Conservation (phyloP, 2,888 invertebrate species). For the Diplazon laetatorius region DNA sequence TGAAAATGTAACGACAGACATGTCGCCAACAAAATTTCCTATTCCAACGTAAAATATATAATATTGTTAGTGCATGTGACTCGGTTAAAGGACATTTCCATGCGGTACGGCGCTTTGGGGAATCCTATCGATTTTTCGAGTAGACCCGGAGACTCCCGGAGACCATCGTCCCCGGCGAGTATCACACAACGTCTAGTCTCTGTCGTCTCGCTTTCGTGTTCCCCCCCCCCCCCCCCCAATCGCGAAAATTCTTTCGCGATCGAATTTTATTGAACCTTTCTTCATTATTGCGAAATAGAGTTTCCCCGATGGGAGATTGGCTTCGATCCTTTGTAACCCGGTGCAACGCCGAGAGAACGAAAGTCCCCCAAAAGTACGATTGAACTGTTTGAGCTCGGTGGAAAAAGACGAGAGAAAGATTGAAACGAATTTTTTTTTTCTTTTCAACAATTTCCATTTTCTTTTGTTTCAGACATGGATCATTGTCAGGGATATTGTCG, state of each 20-base stretch:
- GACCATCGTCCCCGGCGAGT: too few species aligned
- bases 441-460: constrained; percentile 50
- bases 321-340: constrained; percentile 60
- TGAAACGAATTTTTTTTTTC: constrained; percentile 44
- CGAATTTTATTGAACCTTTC: constrained; percentile 66
- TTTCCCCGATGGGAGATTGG: constrained; percentile 63
- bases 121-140: constrained; percentile 62
- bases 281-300: constrained; percentile 68
- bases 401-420: constrained; percentile 56
- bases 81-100: constrained; percentile 54
- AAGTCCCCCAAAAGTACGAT: constrained; percentile 26
- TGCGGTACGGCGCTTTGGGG: constrained; percentile 60
- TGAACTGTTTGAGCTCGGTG: constrained; percentile 41
- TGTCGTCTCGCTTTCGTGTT: constrained; percentile 60
- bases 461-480: constrained; percentile 75
- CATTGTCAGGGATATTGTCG: constrained; percentile 76
- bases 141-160: too few species aligned
- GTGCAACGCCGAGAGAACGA: constrained; percentile 30
- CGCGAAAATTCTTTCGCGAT: constrained; percentile 65
- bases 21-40: constrained; percentile 22
- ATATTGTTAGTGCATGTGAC: constrained; percentile 13
- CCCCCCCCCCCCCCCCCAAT: too few species aligned
- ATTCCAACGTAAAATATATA: constrained; percentile 14
- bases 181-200: constrained; percentile 36
- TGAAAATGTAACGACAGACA: constrained; percentile 17